These are phyloP conservation scores for Melanchra persicariae DNA, from an alignment of 2,888 invertebrate species.

Conservation along the genomic window DNA sequence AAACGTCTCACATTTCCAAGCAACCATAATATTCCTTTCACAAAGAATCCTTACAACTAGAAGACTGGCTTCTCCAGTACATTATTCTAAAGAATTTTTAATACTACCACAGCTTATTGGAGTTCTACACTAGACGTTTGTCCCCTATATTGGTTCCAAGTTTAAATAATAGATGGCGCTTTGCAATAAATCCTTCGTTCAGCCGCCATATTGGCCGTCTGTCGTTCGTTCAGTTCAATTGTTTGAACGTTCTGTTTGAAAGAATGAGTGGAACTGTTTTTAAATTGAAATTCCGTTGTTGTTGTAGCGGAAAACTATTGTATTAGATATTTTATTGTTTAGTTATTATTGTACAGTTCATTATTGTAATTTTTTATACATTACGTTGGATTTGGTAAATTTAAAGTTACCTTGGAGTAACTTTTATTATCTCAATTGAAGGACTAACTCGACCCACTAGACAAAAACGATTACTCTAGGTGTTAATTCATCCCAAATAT, in stretches of 20 bases:
- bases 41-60: slow-evolving; percentile 53
- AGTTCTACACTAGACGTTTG: slow-evolving; percentile 61
- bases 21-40: slow-evolving; percentile 54
- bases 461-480: too few relatives aligned
- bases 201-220: slow-evolving; percentile 65
- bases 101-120: slow-evolving; percentile 70
- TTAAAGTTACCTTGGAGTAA: not conserved
- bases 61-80: slow-evolving; percentile 50
- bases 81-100: slow-evolving; percentile 73
- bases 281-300: slow-evolving; percentile 37
- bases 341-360: not conserved
- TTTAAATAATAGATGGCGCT: slow-evolving; percentile 77
- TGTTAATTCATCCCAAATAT: too few relatives aligned
- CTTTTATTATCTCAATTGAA: not conserved
- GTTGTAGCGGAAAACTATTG: slow-evolving; percentile 10
- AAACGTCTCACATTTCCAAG: slow-evolving; percentile 15
- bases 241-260: slow-evolving; percentile 38
- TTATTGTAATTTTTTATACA: not conserved
- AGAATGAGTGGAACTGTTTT: slow-evolving; percentile 51
- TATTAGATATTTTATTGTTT: not conserved
- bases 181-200: slow-evolving; percentile 64
- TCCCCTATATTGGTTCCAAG: slow-evolving; percentile 70
- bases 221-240: slow-evolving; percentile 60
- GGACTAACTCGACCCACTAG: not conserved
- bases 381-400: not conserved